Evolutionary conservation across 2,888 invertebrate genomes (phyloP).

Genomic region (Polydrusus pterygomalis): DNA sequence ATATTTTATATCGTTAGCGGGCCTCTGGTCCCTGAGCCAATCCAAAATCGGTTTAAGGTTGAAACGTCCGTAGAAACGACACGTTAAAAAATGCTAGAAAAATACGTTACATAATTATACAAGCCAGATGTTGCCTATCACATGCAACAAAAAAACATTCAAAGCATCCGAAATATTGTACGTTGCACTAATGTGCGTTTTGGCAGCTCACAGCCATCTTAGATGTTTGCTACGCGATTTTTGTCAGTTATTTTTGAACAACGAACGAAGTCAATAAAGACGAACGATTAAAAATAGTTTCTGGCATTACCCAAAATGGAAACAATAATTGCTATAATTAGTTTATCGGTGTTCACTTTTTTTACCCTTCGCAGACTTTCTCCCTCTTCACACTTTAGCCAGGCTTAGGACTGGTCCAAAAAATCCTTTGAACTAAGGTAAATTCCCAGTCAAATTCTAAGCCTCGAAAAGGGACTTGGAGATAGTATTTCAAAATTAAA

Average conservation of each 20-base stretch:
- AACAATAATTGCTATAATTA: too few relatives aligned
- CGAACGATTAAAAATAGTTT: neutral
- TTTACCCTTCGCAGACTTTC: too few relatives aligned
- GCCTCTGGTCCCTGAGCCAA: neutral
- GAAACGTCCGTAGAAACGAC: neutral
- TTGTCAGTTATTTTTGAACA: neutral
- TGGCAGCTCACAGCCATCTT: neutral
- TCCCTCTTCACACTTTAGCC: too few relatives aligned
- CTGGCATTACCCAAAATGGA: neutral
- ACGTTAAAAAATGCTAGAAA: too few relatives aligned
- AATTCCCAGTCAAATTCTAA: too few relatives aligned
- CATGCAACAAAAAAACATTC: neutral
- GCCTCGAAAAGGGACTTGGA: too few relatives aligned
- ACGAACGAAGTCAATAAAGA: neutral
- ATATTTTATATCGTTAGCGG: too few relatives aligned
- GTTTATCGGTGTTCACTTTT: too few relatives aligned
- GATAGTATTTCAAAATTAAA: too few relatives aligned
- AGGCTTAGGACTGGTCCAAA: too few relatives aligned
- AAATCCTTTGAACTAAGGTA: too few relatives aligned
- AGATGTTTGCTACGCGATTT: neutral
- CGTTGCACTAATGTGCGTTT: neutral
- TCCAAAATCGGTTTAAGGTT: neutral
- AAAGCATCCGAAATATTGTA: neutral
- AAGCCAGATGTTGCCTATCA: constrained; percentile 1
- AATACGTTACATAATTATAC: neutral